Evolutionary conservation across 2,888 invertebrate genomes (phyloP), one percentile per base, ranked within the genome.

Genomic region (Lithophane semibrunnea): DNA sequence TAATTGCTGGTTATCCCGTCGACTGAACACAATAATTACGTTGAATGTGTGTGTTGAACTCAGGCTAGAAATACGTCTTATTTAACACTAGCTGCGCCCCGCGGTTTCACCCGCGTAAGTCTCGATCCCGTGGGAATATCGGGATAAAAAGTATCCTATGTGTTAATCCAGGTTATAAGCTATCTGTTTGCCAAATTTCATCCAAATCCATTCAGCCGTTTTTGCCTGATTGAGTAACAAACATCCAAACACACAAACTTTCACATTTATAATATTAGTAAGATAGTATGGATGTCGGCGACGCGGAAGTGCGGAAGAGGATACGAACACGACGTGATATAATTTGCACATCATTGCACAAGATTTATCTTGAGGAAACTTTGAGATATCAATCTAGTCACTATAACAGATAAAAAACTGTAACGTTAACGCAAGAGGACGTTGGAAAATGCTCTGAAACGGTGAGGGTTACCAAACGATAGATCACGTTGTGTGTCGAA

Each of bases 401-500:
- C 82, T 83, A 60, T 83, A 86, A 75, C 76, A 82, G 21, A 78
- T 69, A 86, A 65, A 88, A 83, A 80, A 72, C 60, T 63, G 24
- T 56, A 61, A 71, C 52, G 72, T 47, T 80, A 84, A 84, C 61
- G 83, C 77, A 88, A 87, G 73, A 86, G 73, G 82, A 84, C 81
- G 82, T 79, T 87, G 82, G 79, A 86, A 89, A 90, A 88, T 88
- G 65, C 70, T 83, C 63, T 74, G 29, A 65, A 73, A 64, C 24
- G n/a, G 56, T 70, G 67, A 70, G 72, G 79, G 78, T 93, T 93
- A 89, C 91, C 83, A 91, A 91, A 91, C 83, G 74, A 89, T 86
- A 86, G 88, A 92, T 91, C 93, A 93, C 93, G 91, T 91, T 85
- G 80, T 75, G 79, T 93, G 91, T 87, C 88, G 93, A 85, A 92